Percentiles rank a stretch among this genome's conserved stretches.
Conservation (phyloP, 2,797 vertebrate species). For the Coregonus ussuriensis region DNA sequence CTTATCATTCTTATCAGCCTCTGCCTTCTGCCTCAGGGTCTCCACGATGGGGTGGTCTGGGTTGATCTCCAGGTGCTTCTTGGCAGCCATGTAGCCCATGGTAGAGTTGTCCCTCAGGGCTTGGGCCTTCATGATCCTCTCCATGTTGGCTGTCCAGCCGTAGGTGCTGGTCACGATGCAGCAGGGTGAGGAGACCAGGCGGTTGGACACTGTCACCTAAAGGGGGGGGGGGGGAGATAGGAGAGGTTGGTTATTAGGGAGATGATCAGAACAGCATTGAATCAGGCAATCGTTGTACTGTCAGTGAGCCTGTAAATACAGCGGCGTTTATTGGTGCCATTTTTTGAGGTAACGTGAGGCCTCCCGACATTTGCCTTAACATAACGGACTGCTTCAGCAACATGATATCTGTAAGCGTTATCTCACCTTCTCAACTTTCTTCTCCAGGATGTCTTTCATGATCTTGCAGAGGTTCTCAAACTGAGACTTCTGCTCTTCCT, state of each 20-base stretch:
- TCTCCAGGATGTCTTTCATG: conserved; percentile 96
- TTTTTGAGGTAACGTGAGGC: background rate
- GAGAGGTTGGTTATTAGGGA: conserved; percentile 1
- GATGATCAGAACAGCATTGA: background rate
- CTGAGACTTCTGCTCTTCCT: conserved; percentile 89
- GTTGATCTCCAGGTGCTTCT: conserved; percentile 93
- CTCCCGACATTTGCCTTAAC: background rate
- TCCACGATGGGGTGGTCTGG: conserved; percentile 91
- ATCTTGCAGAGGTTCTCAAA: conserved; percentile 94
- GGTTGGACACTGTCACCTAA: conserved; percentile 91
- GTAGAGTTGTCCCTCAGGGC: conserved; percentile 92
- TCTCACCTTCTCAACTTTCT: conserved; percentile 94
- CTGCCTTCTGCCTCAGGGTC: conserved; percentile 89
- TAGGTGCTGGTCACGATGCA: conserved; percentile 96
- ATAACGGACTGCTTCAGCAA: background rate
- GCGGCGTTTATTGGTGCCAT: background rate
- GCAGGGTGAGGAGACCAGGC: conserved; percentile 90
- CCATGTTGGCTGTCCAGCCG: conserved; percentile 95
- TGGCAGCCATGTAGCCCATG: conserved; percentile 97
- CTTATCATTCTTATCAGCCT: conserved; percentile 94
- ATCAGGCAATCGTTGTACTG: background rate
- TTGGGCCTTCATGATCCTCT: conserved; percentile 95
- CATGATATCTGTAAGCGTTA: background rate
- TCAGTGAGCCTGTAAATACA: background rate
- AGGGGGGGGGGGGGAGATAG: background rate